A percentile compares a stretch with the other conserved stretches of the same genome.
Conservation (phyloP, 2,797 vertebrate species). For the Crenuchus spilurus region DNA sequence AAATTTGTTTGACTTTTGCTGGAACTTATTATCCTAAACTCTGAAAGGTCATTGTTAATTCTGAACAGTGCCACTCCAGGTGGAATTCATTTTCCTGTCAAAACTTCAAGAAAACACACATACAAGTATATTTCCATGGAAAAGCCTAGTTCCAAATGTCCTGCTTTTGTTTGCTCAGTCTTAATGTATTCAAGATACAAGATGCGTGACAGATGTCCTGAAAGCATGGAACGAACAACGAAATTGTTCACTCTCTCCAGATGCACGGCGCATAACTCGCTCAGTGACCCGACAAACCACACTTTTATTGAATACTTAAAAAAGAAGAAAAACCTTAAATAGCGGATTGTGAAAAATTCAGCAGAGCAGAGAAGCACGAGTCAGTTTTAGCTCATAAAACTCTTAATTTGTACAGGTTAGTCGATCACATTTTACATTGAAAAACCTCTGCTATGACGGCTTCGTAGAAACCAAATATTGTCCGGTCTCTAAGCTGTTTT, state of each 20-base stretch:
- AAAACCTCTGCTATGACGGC: no score
- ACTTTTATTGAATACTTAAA: slow-evolving; percentile 9
- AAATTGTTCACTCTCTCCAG: slow-evolving; percentile 36
- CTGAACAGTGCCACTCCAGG: slow-evolving; percentile 41
- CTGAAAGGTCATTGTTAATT: slow-evolving; percentile 13
- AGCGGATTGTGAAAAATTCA: neutral
- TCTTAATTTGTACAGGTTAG: no score
- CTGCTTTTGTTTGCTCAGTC: slow-evolving; percentile 43
- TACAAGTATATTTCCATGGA: slow-evolving; percentile 18
- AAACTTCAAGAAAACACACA: slow-evolving; percentile 39
- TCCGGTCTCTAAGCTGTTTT: no score
- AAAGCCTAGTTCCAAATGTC: slow-evolving; percentile 38
- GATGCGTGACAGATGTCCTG: slow-evolving; percentile 47
- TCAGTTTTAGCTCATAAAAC: no score
- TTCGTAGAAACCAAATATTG: neutral
- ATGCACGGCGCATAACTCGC: slow-evolving; percentile 7
- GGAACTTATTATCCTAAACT: slow-evolving; percentile 14
- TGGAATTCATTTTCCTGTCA: slow-evolving; percentile 53
- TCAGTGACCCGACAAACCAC: slow-evolving; percentile 22
- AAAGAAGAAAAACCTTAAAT: neutral
- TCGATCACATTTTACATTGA: no score
- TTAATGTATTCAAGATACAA: slow-evolving; percentile 45
- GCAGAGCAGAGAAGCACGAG: neutral
- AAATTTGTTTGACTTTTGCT: slow-evolving; percentile 1
- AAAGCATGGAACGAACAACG: slow-evolving; percentile 1